These are phyloP conservation scores for Oasisia sp. DNA, from an alignment of 2,888 invertebrate species.

Conservation along the genomic window DNA sequence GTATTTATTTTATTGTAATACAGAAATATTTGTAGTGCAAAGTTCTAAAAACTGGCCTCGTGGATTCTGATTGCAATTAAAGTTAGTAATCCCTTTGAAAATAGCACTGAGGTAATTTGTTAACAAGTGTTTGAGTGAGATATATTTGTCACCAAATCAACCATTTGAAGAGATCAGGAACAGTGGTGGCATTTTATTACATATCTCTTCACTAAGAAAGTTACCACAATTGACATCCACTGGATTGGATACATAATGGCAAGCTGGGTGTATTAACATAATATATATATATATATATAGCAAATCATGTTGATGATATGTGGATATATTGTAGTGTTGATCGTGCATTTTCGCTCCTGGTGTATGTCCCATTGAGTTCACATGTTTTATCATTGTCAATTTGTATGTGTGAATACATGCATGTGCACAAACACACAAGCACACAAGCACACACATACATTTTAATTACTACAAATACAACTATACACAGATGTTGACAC, in stretches of 20 bases:
- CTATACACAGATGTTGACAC: not conserved
- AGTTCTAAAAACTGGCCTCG: not conserved
- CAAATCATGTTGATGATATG: not conserved
- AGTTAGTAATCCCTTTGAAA: not conserved
- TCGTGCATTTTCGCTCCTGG: not conserved
- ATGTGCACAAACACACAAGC: not conserved
- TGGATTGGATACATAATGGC: not conserved
- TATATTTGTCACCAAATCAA: not conserved
- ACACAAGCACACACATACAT: not conserved
- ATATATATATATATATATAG: not conserved
- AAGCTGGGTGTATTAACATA: not conserved
- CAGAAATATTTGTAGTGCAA: not conserved
- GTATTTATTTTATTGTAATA: not conserved
- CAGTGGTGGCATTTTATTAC: not conserved
- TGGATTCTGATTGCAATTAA: not conserved
- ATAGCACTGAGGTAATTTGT: not conserved
- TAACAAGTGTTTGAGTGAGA: not conserved
- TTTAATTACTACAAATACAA: not conserved
- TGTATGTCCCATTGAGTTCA: not conserved
- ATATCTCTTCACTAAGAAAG: not conserved
- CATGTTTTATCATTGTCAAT: not conserved
- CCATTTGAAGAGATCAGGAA: not conserved
- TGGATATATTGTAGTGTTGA: not conserved
- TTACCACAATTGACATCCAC: not conserved
- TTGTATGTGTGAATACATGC: not conserved